Evolutionary conservation across 1,140 invertebrate species (phyloP), one percentile per base, ranked within the genome.

Genomic region (Drosophila lacteicornis): DNA sequence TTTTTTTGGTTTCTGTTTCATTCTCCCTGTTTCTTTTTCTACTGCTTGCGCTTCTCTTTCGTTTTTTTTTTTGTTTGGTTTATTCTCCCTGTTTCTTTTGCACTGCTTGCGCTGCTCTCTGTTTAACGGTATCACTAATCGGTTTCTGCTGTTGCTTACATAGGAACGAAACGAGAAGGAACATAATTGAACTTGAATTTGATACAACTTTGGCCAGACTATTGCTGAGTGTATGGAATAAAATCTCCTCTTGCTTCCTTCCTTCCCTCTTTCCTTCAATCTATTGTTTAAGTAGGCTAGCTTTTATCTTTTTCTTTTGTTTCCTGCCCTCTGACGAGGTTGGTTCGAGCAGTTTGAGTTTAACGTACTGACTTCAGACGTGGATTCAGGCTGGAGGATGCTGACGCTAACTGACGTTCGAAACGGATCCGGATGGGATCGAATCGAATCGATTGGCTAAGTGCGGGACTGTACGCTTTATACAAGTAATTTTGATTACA

Each of bases 161-260:
- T 88, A 88, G 84, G 84, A 88, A 88, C 84, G 61, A 88, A 88
- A 88, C 68, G 80, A 80, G 86, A 90, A 90, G 85, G 85, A 90
- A 90, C 85, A 90, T 90, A 90, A 90, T 90, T 90, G 75, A 88
- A 85, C 74, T 84, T 85, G 78, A 88, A 88, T 90, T 84, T 84
- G 19, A 75, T 83, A 80, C 82, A 85, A 85, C 79, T 73, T 56
- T 73, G 53, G 53, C 55, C 70, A 71, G 70, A 73, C 70, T 73
- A 73, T 73, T 73, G 70, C 46, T 73, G 70, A 68, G 67, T 69
- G 30, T 45, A 36, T 45, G 30, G 38, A 73, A 69, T 69, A 55
- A 55, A 70, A 70, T 46, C 63, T 46, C n/a, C 36, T 55, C n/a
- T 62, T 43, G 12, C 27, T 62, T 36, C 11, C 25, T 62, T 36